Evolutionary conservation across 1,140 invertebrate species (phyloP).

Genomic region (Drosophila mauritiana): DNA sequence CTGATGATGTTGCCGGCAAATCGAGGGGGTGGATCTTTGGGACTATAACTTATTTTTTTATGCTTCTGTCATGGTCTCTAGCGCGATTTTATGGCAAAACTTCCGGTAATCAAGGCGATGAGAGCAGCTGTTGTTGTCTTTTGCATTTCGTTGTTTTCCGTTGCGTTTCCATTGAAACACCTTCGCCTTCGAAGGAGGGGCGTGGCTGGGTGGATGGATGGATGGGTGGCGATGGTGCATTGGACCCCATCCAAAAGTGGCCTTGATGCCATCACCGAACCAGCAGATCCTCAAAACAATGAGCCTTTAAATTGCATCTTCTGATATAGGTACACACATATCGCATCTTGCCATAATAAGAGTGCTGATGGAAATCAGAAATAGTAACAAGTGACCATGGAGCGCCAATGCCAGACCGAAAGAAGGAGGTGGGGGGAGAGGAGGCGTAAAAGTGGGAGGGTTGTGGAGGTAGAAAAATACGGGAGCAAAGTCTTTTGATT

Average conservation of each 20-base stretch:
- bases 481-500: conserved; percentile 78
- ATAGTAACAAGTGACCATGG: conserved; percentile 46
- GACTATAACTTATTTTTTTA: conserved; percentile 45
- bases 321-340: conserved; percentile 6
- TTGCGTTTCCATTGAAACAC: conserved; percentile 21
- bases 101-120: conserved; percentile 58
- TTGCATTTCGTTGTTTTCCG: not conserved
- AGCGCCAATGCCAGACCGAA: conserved; percentile 8
- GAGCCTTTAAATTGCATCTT: conserved; percentile 24
- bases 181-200: conserved; percentile 4
- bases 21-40: not conserved
- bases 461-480: not conserved
- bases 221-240: conserved; percentile 13
- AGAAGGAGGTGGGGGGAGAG: not conserved
- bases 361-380: conserved; percentile 49
- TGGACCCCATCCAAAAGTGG: conserved; percentile 39
- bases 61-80: conserved; percentile 27
- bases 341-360: not conserved
- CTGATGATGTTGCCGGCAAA: not conserved
- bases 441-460: not conserved
- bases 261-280: conserved; percentile 41
- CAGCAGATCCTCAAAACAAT: conserved; percentile 37
- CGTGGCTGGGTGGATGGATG: no score
- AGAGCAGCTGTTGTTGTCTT: conserved; percentile 35
- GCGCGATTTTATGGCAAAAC: conserved; percentile 57